Percentiles rank a stretch among this genome's conserved stretches.
These are phyloP conservation scores for Metacarcinus magister DNA, from an alignment of 2,888 invertebrate species.

Conservation along the genomic window DNA sequence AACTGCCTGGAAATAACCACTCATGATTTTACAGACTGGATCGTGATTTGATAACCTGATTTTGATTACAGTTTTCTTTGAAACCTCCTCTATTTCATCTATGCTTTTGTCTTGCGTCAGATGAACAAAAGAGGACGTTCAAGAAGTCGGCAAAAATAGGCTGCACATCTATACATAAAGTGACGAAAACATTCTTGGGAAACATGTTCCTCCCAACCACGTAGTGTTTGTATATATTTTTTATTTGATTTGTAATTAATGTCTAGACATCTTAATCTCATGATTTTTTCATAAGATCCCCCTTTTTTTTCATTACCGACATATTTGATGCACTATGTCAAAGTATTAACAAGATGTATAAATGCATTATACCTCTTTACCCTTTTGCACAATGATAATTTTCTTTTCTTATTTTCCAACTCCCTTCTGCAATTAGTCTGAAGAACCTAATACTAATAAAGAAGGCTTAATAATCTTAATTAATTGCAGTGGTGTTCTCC, in stretches of 20 bases:
- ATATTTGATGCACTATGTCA: background rate
- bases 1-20: no score
- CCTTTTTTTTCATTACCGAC: background rate
- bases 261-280: background rate
- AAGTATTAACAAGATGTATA: conserved; percentile 26
- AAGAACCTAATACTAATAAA: conserved; percentile 65
- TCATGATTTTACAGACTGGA: no score
- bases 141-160: background rate
- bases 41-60: no score
- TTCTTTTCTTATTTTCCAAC: conserved; percentile 30
- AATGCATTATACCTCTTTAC: background rate
- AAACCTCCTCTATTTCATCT: no score
- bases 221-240: background rate
- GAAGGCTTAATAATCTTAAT: conserved; percentile 52
- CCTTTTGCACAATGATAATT: background rate
- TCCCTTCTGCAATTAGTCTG: conserved; percentile 53
- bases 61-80: no score
- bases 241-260: background rate
- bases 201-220: background rate
- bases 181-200: background rate
- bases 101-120: background rate
- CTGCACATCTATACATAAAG: background rate
- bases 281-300: background rate
- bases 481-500: conserved; percentile 27
- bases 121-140: background rate